Evolutionary conservation across 1,140 invertebrate species (phyloP).

Genomic region (Drosophila ficusphila): DNA sequence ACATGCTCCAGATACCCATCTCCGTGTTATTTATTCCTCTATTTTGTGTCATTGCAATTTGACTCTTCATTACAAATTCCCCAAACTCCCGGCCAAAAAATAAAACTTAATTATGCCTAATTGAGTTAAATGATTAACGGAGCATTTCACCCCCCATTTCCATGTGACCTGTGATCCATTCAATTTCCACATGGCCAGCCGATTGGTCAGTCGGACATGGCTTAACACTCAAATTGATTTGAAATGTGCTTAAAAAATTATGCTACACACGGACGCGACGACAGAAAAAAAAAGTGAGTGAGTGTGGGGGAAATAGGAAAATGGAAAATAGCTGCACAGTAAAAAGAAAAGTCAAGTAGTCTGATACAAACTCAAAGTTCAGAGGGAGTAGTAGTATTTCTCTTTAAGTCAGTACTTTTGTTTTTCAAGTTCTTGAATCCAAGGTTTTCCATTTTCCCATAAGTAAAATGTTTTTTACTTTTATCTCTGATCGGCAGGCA

Average conservation of each 20-base stretch:
- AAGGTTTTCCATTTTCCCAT: too few relatives aligned
- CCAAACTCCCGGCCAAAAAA: neutral
- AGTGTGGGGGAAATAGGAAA: neutral
- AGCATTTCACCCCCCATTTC: slow-evolving; percentile 7
- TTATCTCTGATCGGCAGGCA: too few relatives aligned
- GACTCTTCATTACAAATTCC: slow-evolving; percentile 35
- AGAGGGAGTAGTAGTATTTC: too few relatives aligned
- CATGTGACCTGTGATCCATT: slow-evolving; percentile 49
- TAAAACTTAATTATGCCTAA: slow-evolving; percentile 42
- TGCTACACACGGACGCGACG: slow-evolving; percentile 16
- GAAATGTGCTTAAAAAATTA: slow-evolving; percentile 67
- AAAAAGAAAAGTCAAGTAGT: neutral
- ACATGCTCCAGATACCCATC: neutral
- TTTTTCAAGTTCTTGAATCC: too few relatives aligned
- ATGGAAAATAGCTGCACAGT: slow-evolving; percentile 10
- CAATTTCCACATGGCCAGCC: slow-evolving; percentile 58
- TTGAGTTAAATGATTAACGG: slow-evolving; percentile 54
- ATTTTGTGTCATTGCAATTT: slow-evolving; percentile 9
- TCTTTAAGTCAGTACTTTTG: too few relatives aligned
- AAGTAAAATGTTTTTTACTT: neutral
- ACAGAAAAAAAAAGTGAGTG: neutral
- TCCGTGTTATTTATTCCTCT: slow-evolving; percentile 7
- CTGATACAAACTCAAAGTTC: too few relatives aligned
- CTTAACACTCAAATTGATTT: slow-evolving; percentile 65
- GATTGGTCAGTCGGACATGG: slow-evolving; percentile 60